Conservation (phyloP, 1,140 invertebrate species). For the Thaumatotibia leucotreta region DNA sequence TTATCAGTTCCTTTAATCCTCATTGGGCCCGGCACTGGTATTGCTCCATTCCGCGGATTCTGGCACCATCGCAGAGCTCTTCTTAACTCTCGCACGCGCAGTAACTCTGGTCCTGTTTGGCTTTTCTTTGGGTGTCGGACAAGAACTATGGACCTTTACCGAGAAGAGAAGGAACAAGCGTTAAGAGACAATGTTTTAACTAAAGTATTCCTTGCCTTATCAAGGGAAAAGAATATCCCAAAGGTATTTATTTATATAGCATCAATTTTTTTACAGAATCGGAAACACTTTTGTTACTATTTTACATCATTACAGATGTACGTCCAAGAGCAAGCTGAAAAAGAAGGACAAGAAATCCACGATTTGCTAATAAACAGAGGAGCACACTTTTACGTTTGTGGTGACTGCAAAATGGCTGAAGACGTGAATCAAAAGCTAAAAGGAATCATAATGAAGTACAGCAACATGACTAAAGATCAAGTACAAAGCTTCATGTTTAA, state of each 20-base stretch:
- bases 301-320: constrained; percentile 90
- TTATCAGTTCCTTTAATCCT: constrained; percentile 90
- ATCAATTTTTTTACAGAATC: no score
- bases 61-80: constrained; percentile 86
- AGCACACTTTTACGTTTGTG: constrained; percentile 97
- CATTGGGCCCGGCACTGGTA: constrained; percentile 96
- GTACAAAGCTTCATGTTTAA: constrained; percentile 91
- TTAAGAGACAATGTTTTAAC: constrained; percentile 85
- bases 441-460: constrained; percentile 90
- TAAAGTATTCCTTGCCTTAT: constrained; percentile 90
- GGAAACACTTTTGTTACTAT: no score
- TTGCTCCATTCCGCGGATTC: constrained; percentile 94
- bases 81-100: constrained; percentile 46
- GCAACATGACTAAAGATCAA: constrained; percentile 87
- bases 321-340: constrained; percentile 92
- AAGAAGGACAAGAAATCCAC: constrained; percentile 87
- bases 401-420: constrained; percentile 99
- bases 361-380: constrained; percentile 85
- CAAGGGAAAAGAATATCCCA: constrained; percentile 86
- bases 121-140: constrained; percentile 95
- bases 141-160: constrained; percentile 89
- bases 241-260: constrained; percentile 90
- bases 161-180: constrained; percentile 89
- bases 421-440: constrained; percentile 96
- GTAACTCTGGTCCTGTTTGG: constrained; percentile 83